phyloP scores from a whole-genome alignment of 2,888 invertebrate species.

The Lochmaea capreae region DNA sequence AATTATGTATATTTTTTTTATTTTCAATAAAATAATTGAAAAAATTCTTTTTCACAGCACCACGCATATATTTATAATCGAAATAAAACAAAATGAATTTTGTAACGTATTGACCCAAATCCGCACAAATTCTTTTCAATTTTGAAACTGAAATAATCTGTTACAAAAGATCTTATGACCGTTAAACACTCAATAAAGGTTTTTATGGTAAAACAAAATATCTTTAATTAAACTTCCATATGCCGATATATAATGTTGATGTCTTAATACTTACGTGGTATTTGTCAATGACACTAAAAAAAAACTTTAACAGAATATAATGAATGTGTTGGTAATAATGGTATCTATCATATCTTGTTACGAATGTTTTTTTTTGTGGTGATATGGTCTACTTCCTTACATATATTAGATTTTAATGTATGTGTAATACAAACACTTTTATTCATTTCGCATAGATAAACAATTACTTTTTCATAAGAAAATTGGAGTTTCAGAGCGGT shows the following conservation, averaged over 20 bases:
- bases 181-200: conserved; percentile 27
- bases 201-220: conserved; percentile 32
- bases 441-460: neutral
- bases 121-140: conserved; percentile 11
- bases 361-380: conserved; percentile 14
- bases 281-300: conserved; percentile 35
- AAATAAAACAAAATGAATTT: neutral
- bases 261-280: conserved; percentile 27
- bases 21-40: no score
- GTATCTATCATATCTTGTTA: conserved; percentile 6
- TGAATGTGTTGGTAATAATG: conserved; percentile 15
- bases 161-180: conserved; percentile 30
- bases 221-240: conserved; percentile 27
- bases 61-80: neutral
- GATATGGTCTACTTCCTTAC: conserved; percentile 30
- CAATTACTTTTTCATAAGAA: no score
- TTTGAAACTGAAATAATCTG: conserved; percentile 26
- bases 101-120: conserved; percentile 20
- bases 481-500: no score
- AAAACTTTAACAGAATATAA: conserved; percentile 14
- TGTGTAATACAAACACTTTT: conserved; percentile 5
- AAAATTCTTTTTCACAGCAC: no score
- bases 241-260: conserved; percentile 18
- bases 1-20: no score
- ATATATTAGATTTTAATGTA: conserved; percentile 1